Conservation (phyloP, 2,888 invertebrate genomes). For the Apamea epomidion region DNA sequence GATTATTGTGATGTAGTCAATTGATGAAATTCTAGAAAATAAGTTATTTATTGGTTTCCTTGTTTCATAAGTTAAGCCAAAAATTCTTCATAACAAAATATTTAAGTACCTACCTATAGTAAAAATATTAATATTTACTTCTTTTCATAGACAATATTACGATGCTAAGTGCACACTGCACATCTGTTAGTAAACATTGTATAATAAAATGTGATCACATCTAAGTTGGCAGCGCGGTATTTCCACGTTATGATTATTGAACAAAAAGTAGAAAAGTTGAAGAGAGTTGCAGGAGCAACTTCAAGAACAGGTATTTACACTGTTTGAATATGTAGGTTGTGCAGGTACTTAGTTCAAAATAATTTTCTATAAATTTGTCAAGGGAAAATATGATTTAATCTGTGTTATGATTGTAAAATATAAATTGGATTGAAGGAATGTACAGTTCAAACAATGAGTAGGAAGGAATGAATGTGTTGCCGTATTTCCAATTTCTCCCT, state of each 20-base stretch:
- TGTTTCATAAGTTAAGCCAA: background rate
- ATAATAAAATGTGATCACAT: conserved; percentile 48
- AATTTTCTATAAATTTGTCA: conserved; percentile 75
- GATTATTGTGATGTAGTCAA: background rate
- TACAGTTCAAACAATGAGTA: conserved; percentile 4
- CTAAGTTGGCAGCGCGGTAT: conserved; percentile 69
- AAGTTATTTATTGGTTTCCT: background rate
- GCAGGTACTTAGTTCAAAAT: conserved; percentile 79
- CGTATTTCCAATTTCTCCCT: conserved; percentile 9
- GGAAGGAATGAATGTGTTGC: conserved; percentile 8
- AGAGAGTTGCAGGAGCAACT: conserved; percentile 90
- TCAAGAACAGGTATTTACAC: conserved; percentile 90
- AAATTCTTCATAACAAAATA: background rate
- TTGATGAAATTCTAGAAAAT: conserved; percentile 5
- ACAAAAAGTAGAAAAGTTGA: conserved; percentile 90
- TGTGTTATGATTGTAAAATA: conserved; percentile 37
- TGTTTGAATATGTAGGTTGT: conserved; percentile 89
- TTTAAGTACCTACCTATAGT: background rate
- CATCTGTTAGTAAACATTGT: conserved; percentile 27
- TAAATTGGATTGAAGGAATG: background rate
- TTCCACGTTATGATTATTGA: conserved; percentile 89
- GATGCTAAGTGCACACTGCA: conserved; percentile 3
- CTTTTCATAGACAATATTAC: background rate
- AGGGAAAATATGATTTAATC: conserved; percentile 46
- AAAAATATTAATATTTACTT: background rate